These are phyloP conservation scores for Habroteleia sp. DNA, from an alignment of 2,888 invertebrate species.

Conservation along the genomic window DNA sequence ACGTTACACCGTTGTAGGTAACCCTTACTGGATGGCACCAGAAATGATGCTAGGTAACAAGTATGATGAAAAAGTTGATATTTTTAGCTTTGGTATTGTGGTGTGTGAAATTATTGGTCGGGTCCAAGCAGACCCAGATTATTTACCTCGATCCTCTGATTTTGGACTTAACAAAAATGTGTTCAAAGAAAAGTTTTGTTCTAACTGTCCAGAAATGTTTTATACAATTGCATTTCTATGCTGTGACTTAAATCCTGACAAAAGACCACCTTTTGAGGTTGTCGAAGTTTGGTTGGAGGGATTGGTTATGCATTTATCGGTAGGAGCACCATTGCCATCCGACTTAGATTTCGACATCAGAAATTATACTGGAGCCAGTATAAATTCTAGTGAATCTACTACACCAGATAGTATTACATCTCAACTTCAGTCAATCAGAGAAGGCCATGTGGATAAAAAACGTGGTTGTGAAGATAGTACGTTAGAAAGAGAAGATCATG, in stretches of 20 bases:
- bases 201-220: constrained; percentile 91
- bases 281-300: constrained; percentile 94
- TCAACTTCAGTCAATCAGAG: constrained; percentile 83
- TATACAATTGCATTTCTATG: constrained; percentile 94
- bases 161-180: constrained; percentile 94
- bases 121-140: constrained; percentile 97
- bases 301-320: constrained; percentile 87
- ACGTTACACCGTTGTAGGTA: constrained; percentile 97
- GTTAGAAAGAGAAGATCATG: constrained; percentile 74
- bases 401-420: constrained; percentile 84
- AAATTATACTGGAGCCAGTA: constrained; percentile 85
- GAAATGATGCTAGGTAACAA: constrained; percentile 99
- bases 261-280: constrained; percentile 94
- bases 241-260: constrained; percentile 94
- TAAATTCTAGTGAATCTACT: constrained; percentile 84
- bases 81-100: constrained; percentile 97
- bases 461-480: constrained; percentile 78
- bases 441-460: constrained; percentile 81
- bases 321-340: constrained; percentile 84
- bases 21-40: constrained; percentile 99
- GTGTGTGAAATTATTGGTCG: constrained; percentile 98
- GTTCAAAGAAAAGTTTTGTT: constrained; percentile 93
- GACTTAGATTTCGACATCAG: constrained; percentile 89
- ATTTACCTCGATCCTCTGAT: constrained; percentile 93
- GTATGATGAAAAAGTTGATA: constrained; percentile 97